These are phyloP conservation scores for fruit fly (Drosophila melanogaster) DNA, from an alignment of 1,140 invertebrate genomes.

Conservation along the genomic window DNA sequence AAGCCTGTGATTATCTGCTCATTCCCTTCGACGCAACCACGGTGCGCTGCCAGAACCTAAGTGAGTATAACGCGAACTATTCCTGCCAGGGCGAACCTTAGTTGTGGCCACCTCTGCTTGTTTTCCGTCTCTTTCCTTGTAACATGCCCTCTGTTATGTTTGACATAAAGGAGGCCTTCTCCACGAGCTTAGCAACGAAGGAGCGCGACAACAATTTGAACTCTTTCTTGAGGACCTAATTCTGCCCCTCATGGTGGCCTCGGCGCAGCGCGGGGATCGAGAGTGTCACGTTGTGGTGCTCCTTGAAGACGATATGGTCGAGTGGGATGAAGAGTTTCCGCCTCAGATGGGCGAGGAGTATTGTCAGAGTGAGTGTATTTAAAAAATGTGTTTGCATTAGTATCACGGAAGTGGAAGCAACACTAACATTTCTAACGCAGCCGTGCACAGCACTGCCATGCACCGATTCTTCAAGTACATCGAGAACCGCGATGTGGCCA, in stretches of 20 bases:
- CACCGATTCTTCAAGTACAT: slow-evolving; percentile 99
- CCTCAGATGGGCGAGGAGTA: slow-evolving; percentile 99
- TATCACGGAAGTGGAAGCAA: background rate
- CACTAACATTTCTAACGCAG: slow-evolving; percentile 78
- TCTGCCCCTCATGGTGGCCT: slow-evolving; percentile 97
- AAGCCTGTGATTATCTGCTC: slow-evolving; percentile 99
- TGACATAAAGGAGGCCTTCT: slow-evolving; percentile 92
- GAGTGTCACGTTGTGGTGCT: slow-evolving; percentile 98
- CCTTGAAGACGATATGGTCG: slow-evolving; percentile 97
- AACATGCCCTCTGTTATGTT: slow-evolving; percentile 52
- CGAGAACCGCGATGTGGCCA: slow-evolving; percentile 99
- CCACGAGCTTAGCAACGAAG: slow-evolving; percentile 99
- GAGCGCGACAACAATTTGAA: slow-evolving; percentile 98
- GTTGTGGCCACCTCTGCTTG: slow-evolving; percentile 60
- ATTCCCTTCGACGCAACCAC: slow-evolving; percentile 99
- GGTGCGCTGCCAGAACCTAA: slow-evolving; percentile 97
- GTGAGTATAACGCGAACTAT: slow-evolving; percentile 87
- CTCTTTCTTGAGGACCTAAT: slow-evolving; percentile 97
- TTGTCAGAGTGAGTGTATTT: slow-evolving; percentile 91
- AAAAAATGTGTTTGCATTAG: background rate
- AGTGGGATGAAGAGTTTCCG: slow-evolving; percentile 99
- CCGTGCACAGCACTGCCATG: slow-evolving; percentile 95
- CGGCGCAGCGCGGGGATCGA: slow-evolving; percentile 94
- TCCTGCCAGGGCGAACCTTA: slow-evolving; percentile 55
- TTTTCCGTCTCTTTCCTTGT: slow-evolving; percentile 43